These are phyloP conservation scores for Gymnocypris eckloni DNA, from an alignment of 2,797 vertebrate genomes.

Conservation along the genomic window DNA sequence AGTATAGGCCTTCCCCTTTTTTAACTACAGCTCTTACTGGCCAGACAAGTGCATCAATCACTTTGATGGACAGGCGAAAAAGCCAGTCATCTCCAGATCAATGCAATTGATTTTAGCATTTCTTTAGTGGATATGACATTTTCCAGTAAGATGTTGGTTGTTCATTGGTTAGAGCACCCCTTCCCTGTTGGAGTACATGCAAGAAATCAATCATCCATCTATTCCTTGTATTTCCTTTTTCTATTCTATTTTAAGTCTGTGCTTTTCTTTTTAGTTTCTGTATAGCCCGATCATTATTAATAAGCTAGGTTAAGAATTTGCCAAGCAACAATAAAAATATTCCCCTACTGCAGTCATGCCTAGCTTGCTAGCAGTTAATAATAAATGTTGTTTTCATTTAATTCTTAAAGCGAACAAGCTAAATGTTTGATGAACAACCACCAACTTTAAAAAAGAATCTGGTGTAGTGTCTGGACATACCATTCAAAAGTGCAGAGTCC, in stretches of 20 bases:
- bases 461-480: neutral
- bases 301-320: neutral
- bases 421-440: constrained; percentile 4
- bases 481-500: neutral
- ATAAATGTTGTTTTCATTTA: neutral
- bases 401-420: neutral
- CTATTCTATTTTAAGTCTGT: neutral
- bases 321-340: neutral
- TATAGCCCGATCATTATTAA: neutral
- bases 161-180: constrained; percentile 58
- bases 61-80: constrained; percentile 66
- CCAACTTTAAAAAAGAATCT: neutral
- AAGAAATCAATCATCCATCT: constrained; percentile 47
- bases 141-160: constrained; percentile 67
- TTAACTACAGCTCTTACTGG: constrained; percentile 64
- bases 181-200: constrained; percentile 11
- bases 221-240: neutral
- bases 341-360: neutral
- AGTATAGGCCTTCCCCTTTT: constrained; percentile 22
- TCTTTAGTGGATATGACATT: constrained; percentile 69
- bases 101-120: constrained; percentile 71
- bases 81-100: constrained; percentile 63
- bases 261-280: neutral
- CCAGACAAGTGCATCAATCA: constrained; percentile 72
- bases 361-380: constrained; percentile 12